Percentiles rank a stretch among this genome's conserved stretches.
Evolutionary conservation across 2,888 invertebrate species (phyloP).

Genomic region (Agonopterix subpropinquella): DNA sequence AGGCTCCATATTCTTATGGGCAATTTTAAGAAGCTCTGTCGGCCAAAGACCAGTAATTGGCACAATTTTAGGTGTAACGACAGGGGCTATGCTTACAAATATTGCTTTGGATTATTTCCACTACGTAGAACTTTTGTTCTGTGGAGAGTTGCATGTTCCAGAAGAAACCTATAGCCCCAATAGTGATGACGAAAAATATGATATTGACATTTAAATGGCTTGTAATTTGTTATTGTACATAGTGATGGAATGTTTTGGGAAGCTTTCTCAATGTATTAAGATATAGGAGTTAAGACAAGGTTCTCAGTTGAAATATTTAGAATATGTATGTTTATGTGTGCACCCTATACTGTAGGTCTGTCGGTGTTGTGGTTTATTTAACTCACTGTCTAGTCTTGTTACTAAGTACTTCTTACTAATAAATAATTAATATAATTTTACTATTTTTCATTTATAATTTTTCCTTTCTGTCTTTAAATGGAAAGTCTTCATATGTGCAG

Average conservation of each 20-base stretch:
- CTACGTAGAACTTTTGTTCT: conserved; percentile 77
- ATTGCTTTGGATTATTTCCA: conserved; percentile 79
- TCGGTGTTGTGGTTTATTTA: no score
- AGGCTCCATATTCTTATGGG: conserved; percentile 93
- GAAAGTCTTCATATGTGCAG: no score
- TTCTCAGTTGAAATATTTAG: no score
- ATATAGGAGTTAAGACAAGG: no score
- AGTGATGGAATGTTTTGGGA: no score
- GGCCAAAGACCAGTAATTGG: conserved; percentile 81
- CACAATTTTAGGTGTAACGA: conserved; percentile 81
- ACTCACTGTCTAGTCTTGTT: conserved; percentile 13
- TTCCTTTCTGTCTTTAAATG: no score
- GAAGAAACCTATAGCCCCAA: conserved; percentile 64
- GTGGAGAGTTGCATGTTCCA: conserved; percentile 65
- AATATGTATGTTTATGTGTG: no score
- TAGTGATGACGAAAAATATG: conserved; percentile 73
- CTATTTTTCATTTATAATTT: no score
- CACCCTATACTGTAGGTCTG: no score
- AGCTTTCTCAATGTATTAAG: no score
- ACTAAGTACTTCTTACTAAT: neutral
- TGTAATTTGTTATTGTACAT: neutral
- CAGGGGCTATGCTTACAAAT: conserved; percentile 79
- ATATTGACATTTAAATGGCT: conserved; percentile 53
- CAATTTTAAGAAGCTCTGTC: conserved; percentile 86
- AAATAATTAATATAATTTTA: no score